Percentiles rank a stretch among this genome's conserved stretches.
Evolutionary conservation across 2,113 vertebrate species (phyloP).

Genomic region (Malurus cyaneus): DNA sequence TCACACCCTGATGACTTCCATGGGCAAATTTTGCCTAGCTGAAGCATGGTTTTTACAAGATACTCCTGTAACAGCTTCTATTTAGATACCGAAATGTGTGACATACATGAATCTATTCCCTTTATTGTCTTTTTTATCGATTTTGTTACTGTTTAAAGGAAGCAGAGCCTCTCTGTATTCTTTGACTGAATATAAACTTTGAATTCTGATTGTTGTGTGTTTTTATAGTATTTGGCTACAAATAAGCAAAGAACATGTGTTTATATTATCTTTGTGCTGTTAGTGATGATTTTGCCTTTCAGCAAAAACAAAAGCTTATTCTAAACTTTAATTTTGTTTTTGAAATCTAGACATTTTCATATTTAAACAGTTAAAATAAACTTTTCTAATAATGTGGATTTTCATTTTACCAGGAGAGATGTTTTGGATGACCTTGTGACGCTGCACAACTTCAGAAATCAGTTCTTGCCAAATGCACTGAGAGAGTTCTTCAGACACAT

Average conservation of each 20-base stretch:
- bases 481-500: constrained; percentile 98
- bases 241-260: neutral
- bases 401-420: constrained; percentile 81
- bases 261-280: neutral
- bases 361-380: neutral
- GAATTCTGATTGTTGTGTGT: neutral
- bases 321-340: neutral
- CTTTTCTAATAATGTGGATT: neutral
- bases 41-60: neutral
- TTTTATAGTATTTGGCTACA: neutral
- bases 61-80: neutral
- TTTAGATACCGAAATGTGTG: neutral
- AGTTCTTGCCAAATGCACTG: constrained; percentile 97
- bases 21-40: neutral
- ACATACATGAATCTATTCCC: neutral
- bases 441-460: constrained; percentile 98
- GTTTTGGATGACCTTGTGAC: constrained; percentile 97
- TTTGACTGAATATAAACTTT: neutral
- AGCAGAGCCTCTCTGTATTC: neutral
- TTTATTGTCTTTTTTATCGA: neutral
- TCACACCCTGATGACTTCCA: neutral
- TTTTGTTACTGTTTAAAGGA: neutral
- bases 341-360: neutral
- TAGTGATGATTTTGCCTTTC: neutral
- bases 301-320: neutral